phyloP scores from a whole-genome alignment of 2,113 vertebrate genomes.

The Oncorhynchus keta region DNA sequence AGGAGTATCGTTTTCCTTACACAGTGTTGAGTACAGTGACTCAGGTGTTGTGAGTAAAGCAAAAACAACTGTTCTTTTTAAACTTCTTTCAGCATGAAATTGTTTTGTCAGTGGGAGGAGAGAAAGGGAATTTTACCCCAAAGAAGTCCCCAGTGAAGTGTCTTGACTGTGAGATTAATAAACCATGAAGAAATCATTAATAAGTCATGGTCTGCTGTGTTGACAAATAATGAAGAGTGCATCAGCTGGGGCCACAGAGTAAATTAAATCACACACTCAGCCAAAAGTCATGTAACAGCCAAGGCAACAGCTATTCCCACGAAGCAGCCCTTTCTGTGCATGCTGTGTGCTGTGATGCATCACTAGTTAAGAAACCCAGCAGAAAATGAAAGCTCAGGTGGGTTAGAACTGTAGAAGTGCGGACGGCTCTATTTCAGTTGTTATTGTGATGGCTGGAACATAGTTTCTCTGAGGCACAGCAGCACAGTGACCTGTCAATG shows the following conservation, averaged over 20 bases:
- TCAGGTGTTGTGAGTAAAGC: slow-evolving; percentile 19
- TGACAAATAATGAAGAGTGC: slow-evolving; percentile 79
- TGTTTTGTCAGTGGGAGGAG: slow-evolving; percentile 14
- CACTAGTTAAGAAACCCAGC: slow-evolving; percentile 5
- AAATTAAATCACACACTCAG: slow-evolving; percentile 70
- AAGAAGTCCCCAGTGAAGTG: slow-evolving; percentile 71
- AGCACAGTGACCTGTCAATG: not conserved
- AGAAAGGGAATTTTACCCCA: slow-evolving; percentile 45
- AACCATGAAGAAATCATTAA: slow-evolving; percentile 83
- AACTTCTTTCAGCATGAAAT: slow-evolving; percentile 11
- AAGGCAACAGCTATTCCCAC: slow-evolving; percentile 29
- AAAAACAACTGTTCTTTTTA: slow-evolving; percentile 13
- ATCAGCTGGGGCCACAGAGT: slow-evolving; percentile 58
- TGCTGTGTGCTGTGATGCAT: not conserved
- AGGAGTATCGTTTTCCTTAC: not conserved
- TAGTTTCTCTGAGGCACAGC: not conserved
- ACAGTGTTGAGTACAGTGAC: not conserved
- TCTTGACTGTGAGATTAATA: slow-evolving; percentile 83
- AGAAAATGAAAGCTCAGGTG: slow-evolving; percentile 4
- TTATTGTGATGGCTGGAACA: not conserved
- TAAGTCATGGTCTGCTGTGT: slow-evolving; percentile 79
- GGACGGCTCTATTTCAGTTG: not conserved
- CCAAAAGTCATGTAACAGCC: slow-evolving; percentile 51
- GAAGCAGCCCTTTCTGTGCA: not conserved
- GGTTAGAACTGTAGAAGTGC: not conserved